A percentile compares a stretch with the other conserved stretches of the same genome.
Evolutionary conservation across 2,797 vertebrate genomes (phyloP).

Genomic region (Anguilla anguilla): DNA sequence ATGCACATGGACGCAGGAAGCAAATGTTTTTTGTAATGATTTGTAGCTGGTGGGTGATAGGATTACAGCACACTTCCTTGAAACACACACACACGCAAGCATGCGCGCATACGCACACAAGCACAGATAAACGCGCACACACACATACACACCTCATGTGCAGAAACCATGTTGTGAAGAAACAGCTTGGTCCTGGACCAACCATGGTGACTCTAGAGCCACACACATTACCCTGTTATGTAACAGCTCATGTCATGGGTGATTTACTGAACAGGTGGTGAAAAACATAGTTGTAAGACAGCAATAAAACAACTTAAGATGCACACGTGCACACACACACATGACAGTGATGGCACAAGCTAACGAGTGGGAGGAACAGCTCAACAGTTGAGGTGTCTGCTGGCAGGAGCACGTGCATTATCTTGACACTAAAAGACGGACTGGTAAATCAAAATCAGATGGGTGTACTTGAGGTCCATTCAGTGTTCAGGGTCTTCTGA

Average conservation of each 20-base stretch:
- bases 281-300: conserved; percentile 53
- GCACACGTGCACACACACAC: conserved; percentile 35
- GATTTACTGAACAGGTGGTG: conserved; percentile 75
- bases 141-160: background rate
- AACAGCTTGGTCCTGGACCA: background rate
- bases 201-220: conserved; percentile 25
- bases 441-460: background rate
- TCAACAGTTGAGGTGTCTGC: background rate
- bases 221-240: conserved; percentile 54
- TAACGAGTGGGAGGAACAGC: background rate
- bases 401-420: background rate
- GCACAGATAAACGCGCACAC: background rate
- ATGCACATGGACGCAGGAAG: conserved; percentile 2
- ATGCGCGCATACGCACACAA: background rate
- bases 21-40: background rate
- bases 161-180: background rate
- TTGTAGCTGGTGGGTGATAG: background rate
- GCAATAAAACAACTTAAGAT: conserved; percentile 63
- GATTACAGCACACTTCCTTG: background rate
- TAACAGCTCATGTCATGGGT: conserved; percentile 53
- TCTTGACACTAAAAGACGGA: background rate
- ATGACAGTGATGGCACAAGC: background rate
- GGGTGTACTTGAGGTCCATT: background rate
- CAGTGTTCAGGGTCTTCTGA: background rate
- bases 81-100: background rate